Evolutionary conservation across 1,140 invertebrate genomes (phyloP).

Genomic region (Planococcus citri): DNA sequence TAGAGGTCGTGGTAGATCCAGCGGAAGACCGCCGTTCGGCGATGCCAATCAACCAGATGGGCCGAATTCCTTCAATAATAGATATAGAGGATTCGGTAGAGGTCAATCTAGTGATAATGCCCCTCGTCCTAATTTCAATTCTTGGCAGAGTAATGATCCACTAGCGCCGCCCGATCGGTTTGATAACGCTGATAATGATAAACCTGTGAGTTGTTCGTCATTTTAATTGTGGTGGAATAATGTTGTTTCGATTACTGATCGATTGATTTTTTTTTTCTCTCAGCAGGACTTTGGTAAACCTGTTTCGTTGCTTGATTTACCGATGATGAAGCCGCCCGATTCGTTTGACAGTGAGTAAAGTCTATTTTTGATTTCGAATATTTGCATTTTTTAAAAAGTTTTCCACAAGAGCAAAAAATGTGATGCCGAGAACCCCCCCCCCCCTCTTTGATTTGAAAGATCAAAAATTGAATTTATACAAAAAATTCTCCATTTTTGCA

Average conservation of each 20-base stretch:
- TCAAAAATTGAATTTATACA: too few species aligned
- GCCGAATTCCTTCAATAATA: not conserved
- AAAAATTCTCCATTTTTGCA: too few species aligned
- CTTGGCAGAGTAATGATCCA: not conserved
- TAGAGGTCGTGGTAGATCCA: not conserved
- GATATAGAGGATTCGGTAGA: not conserved
- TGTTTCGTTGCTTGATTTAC: slow-evolving; percentile 21
- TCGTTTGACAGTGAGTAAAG: slow-evolving; percentile 24
- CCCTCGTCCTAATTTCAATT: not conserved
- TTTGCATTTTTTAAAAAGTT: too few species aligned
- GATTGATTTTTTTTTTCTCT: too few species aligned
- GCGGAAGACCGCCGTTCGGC: not conserved
- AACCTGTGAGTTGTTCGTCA: too few species aligned
- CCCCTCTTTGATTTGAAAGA: too few species aligned
- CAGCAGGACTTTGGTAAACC: not conserved
- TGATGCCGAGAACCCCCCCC: too few species aligned
- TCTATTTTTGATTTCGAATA: too few species aligned
- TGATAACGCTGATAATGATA: not conserved
- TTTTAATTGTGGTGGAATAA: too few species aligned
- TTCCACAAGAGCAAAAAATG: too few species aligned
- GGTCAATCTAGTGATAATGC: not conserved
- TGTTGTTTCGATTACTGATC: too few species aligned
- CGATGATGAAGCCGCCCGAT: slow-evolving; percentile 35
- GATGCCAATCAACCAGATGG: not conserved
- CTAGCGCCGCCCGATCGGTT: not conserved